Evolutionary conservation across 1,140 invertebrate genomes (phyloP).

Genomic region (Anadara kagoshimensis): DNA sequence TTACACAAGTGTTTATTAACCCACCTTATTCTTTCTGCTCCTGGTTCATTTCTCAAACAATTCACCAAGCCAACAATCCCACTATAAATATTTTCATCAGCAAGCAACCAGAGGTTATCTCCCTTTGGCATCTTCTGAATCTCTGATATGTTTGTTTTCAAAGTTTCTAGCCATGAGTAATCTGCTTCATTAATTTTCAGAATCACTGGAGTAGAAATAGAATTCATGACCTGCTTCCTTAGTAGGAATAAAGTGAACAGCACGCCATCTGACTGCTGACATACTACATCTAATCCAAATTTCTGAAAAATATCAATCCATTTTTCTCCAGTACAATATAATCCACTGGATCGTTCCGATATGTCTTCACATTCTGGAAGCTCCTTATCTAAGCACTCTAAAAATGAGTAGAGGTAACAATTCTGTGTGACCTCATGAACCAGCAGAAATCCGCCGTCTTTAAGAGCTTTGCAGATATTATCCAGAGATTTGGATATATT

Average conservation of each 20-base stretch:
- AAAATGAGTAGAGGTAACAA: slow-evolving; percentile 52
- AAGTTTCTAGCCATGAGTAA: slow-evolving; percentile 83
- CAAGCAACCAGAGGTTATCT: slow-evolving; percentile 67
- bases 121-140: slow-evolving; percentile 71
- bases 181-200: slow-evolving; percentile 65
- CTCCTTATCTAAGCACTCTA: slow-evolving; percentile 42
- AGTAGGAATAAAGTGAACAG: slow-evolving; percentile 64
- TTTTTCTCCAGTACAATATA: slow-evolving; percentile 61
- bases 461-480: slow-evolving; percentile 78
- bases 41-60: slow-evolving; percentile 89
- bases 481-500: slow-evolving; percentile 66
- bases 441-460: slow-evolving; percentile 84
- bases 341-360: slow-evolving; percentile 47
- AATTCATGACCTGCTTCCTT: slow-evolving; percentile 36
- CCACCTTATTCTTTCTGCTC: slow-evolving; percentile 82
- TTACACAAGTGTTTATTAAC: too few species aligned
- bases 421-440: slow-evolving; percentile 82
- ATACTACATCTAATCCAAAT: slow-evolving; percentile 71
- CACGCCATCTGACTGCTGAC: slow-evolving; percentile 61
- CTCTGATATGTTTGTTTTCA: slow-evolving; percentile 80
- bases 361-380: slow-evolving; percentile 21
- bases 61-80: slow-evolving; percentile 91
- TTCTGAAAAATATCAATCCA: slow-evolving; percentile 72
- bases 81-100: slow-evolving; percentile 67
- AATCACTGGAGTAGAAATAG: slow-evolving; percentile 22